Evolutionary conservation across 2,888 invertebrate genomes (phyloP).

Genomic region (Hymenopus coronatus): DNA sequence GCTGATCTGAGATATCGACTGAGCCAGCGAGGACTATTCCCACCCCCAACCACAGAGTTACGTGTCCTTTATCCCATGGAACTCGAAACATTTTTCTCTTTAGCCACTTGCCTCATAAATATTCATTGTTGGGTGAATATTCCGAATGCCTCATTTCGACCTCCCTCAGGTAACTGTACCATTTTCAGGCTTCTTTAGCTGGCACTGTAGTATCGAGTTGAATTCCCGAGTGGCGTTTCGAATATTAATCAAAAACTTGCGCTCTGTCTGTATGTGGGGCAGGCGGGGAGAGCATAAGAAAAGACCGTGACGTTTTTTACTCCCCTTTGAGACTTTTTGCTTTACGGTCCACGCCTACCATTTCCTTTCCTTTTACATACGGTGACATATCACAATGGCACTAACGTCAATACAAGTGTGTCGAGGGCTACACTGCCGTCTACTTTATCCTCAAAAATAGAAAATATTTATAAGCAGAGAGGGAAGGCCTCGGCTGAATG

Average conservation of each 20-base stretch:
- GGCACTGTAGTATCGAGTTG: neutral
- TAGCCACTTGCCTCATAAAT: constrained; percentile 11
- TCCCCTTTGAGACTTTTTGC: neutral
- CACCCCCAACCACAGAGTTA: neutral
- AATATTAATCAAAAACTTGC: constrained; percentile 1
- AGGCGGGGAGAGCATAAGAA: neutral
- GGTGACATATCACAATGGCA: neutral
- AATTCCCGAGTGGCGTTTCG: neutral
- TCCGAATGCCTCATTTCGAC: constrained; percentile 21
- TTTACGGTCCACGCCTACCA: neutral
- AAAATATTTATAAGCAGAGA: neutral
- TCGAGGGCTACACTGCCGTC: neutral
- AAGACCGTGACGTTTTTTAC: neutral
- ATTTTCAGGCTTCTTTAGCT: neutral
- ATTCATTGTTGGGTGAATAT: constrained; percentile 27
- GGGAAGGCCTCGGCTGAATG: neutral
- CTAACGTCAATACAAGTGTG: neutral
- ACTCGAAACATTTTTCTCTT: neutral
- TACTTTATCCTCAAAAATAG: neutral
- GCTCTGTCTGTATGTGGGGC: neutral
- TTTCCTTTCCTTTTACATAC: neutral
- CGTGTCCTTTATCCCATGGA: neutral
- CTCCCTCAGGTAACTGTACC: neutral
- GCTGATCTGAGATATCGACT: neutral
- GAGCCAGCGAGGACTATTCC: neutral